Conservation (phyloP, 2,113 vertebrate genomes). For the Seriola dumerili region DNA sequence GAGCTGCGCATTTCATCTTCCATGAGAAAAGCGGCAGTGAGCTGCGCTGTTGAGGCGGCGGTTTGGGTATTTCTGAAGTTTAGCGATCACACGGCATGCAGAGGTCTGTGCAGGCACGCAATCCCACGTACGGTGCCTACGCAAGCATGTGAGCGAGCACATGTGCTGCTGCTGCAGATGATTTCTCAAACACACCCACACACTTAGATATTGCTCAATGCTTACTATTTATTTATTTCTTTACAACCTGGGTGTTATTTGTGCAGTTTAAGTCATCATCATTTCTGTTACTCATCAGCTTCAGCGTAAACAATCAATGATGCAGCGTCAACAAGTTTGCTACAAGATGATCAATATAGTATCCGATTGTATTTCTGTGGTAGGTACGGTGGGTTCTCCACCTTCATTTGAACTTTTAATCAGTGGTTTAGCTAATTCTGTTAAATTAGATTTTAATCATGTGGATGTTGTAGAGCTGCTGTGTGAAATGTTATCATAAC, state of each 20-base stretch:
- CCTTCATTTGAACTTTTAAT: not conserved
- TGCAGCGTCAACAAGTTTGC: not conserved
- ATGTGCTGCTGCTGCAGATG: conserved; percentile 48
- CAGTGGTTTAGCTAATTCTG: not conserved
- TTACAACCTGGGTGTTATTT: not conserved
- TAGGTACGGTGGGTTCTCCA: not conserved
- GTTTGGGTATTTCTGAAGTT: not conserved
- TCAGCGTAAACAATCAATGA: not conserved
- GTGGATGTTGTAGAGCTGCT: not conserved
- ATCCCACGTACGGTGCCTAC: conserved; percentile 23
- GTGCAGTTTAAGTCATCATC: no score
- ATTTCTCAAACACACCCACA: conserved; percentile 20
- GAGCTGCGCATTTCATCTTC: conserved; percentile 62
- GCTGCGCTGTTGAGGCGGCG: not conserved
- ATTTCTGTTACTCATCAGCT: not conserved
- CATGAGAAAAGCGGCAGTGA: conserved; percentile 65
- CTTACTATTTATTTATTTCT: not conserved
- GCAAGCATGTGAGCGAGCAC: conserved; percentile 17
- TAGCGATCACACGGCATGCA: conserved; percentile 30
- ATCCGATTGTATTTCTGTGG: no score
- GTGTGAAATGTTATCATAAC: conserved; percentile 29
- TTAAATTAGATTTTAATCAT: conserved; percentile 10
- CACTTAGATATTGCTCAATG: conserved; percentile 8
- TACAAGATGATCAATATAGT: no score
- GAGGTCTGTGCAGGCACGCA: conserved; percentile 35